Evolutionary conservation across 2,113 vertebrate species (phyloP), one percentile per base, ranked within the genome.

Genomic region (Chaenocephalus aceratus): DNA sequence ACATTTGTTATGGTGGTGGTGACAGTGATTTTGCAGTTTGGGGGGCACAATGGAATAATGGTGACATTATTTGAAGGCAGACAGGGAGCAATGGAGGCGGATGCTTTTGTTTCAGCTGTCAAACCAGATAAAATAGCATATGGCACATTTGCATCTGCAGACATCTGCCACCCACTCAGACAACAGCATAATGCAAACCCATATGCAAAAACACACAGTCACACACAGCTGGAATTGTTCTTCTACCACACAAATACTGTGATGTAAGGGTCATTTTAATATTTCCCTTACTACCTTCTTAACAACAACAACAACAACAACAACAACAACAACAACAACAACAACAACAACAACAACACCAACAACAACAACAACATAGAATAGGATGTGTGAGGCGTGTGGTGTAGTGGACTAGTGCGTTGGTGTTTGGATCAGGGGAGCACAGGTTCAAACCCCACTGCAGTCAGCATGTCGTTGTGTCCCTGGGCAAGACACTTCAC

Each of bases 101-200:
- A 71, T 15, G 63, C 73, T 80, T 85, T 88, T 90, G 82, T 88
- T 68, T 59, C 72, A 51, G 65, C 58, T 88, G 84, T 89, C 78
- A 76, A 70, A 78, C 78, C 7, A 72, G 52, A 71, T 77, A 41
- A 73, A 67, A 68, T 51, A 10, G 57, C 45, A 75, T 66, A 72
- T 62, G 66, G 75, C 67, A 74, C 59, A 89, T 83, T 84, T 82
- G 87, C 82, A 89, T 88, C 26, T 56, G 66, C 49, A 57, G 58
- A 41, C 51, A 1, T 68, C 67, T 68, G 75, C 41, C 13, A 23
- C 60, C 63, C 54, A 69, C 75, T 61, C 26, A 0, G 2, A 34
- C 0, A 1, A 75, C 67, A 72, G 48, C 67, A 58, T 56, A 26
- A 74, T 80, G 77, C n/a, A 62, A 58, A 71, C 74, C 26, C 57